Percentiles rank a stretch among this genome's conserved stretches.
Conservation (phyloP, 2,888 invertebrate genomes). For the Hydriomena furcata region DNA sequence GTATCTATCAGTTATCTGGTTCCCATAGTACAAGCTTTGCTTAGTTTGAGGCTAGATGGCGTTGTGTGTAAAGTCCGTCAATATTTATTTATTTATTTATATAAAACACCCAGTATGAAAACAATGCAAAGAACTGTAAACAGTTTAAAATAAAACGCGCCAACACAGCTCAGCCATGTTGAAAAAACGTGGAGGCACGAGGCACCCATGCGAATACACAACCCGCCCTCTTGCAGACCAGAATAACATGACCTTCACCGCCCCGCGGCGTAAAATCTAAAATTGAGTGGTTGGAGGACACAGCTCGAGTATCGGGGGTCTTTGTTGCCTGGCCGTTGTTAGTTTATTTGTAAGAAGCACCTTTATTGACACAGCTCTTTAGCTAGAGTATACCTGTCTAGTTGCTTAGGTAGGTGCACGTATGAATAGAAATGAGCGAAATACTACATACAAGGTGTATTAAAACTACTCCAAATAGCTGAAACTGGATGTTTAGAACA, state of each 20-base stretch:
- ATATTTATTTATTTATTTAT: too few relatives aligned
- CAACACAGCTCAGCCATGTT: constrained; percentile 50
- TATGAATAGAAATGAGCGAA: neutral
- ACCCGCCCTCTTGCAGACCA: constrained; percentile 40
- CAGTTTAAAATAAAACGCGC: constrained; percentile 33
- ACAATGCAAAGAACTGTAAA: constrained; percentile 24
- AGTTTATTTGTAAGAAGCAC: constrained; percentile 46
- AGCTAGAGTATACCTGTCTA: constrained; percentile 26
- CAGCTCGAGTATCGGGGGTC: constrained; percentile 28
- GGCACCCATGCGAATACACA: constrained; percentile 51
- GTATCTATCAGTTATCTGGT: too few relatives aligned
- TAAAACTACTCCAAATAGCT: too few relatives aligned
- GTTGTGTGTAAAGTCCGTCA: too few relatives aligned
- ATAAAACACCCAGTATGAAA: neutral
- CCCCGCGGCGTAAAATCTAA: constrained; percentile 7
- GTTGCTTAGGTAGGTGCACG: neutral
- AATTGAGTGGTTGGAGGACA: constrained; percentile 16
- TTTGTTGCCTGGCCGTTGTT: constrained; percentile 34
- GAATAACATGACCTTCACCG: constrained; percentile 33
- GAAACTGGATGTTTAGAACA: too few relatives aligned
- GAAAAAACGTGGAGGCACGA: constrained; percentile 49
- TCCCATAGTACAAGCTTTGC: too few relatives aligned
- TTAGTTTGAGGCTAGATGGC: too few relatives aligned
- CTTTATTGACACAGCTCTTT: constrained; percentile 48
- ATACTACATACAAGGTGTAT: neutral